Percentiles rank a stretch among this genome's conserved stretches.
Conservation (phyloP, 2,888 invertebrate genomes). For the Peribatodes rhomboidaria region DNA sequence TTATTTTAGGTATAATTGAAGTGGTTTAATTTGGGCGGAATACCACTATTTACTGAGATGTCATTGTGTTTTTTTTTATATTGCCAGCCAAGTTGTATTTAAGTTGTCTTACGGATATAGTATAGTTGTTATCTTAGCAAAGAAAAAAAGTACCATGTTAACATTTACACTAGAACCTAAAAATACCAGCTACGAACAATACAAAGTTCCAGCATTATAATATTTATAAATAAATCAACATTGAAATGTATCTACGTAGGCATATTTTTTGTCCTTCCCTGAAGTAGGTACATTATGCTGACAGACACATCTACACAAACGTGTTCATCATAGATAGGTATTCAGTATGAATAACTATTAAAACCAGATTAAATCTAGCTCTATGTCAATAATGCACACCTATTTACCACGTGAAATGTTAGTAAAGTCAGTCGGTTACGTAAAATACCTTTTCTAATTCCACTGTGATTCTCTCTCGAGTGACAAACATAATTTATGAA, state of each 20-base stretch:
- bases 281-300: neutral
- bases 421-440: constrained; percentile 53
- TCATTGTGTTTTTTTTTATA: constrained; percentile 2
- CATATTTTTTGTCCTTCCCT: neutral
- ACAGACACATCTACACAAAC: neutral
- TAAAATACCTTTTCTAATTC: constrained; percentile 64
- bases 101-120: neutral
- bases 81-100: neutral
- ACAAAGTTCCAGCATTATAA: too few relatives aligned
- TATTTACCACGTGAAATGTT: constrained; percentile 27
- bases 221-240: too few relatives aligned
- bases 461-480: constrained; percentile 71
- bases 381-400: neutral
- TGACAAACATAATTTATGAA: constrained; percentile 87
- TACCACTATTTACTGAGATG: constrained; percentile 5
- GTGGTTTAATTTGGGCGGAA: constrained; percentile 20
- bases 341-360: neutral
- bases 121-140: neutral
- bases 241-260: too few relatives aligned
- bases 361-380: constrained; percentile 2
- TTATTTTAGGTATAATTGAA: constrained; percentile 23
- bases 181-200: too few relatives aligned
- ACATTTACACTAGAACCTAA: too few relatives aligned
- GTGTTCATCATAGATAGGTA: neutral
- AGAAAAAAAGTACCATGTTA: neutral